Evolutionary conservation across 2,797 vertebrate genomes (phyloP), one percentile per base, ranked within the genome.

Genomic region (Typhlichthys eigenmanni): DNA sequence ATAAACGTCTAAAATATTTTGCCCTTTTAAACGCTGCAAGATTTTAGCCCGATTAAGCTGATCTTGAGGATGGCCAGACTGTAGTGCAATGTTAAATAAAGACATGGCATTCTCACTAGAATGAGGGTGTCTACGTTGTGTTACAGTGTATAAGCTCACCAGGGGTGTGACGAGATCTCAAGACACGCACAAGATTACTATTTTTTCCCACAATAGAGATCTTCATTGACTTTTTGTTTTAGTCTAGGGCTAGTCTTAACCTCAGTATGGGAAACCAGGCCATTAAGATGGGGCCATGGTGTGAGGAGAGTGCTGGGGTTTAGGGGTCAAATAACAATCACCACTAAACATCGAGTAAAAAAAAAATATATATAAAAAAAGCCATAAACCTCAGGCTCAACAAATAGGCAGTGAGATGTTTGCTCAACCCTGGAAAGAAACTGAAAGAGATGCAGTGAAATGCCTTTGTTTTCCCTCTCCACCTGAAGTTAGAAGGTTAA

Each of bases 401-500:
- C 38, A 68, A 38, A 57, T 62, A 29, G 38, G 64, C 66, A 17
- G 55, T 12, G 48, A 72, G 58, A 63, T 69, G 60, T 84, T 78
- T 83, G 62, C 51, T 69, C 63, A 72, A 11, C 55, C 56, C 68
- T 62, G 60, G 59, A 69, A 68, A 63, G 52, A 53, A 81, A 72
- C 29, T 64, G 66, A 71, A 72, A 69, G 51, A 8, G 8, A 16
- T 67, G 19, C 17, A 60, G 57, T 54, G 49, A 73, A 64, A 65
- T 45, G 5, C 29, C 63, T 52, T 29, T 43, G 29, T 66, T 74
- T 60, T 54, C 29, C 32, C 57, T 53, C 56, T 68, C 14, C 58
- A 67, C 66, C 71, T 62, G 66, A 66, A 47, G 60, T 60, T 49
- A 16, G 54, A 34, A 32, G 9, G 63, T 56, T 48, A 60, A 72